Evolutionary conservation across 2,113 vertebrate species (phyloP), one percentile per base, ranked within the genome.

Genomic region (Ptychochromis oligacanthus): DNA sequence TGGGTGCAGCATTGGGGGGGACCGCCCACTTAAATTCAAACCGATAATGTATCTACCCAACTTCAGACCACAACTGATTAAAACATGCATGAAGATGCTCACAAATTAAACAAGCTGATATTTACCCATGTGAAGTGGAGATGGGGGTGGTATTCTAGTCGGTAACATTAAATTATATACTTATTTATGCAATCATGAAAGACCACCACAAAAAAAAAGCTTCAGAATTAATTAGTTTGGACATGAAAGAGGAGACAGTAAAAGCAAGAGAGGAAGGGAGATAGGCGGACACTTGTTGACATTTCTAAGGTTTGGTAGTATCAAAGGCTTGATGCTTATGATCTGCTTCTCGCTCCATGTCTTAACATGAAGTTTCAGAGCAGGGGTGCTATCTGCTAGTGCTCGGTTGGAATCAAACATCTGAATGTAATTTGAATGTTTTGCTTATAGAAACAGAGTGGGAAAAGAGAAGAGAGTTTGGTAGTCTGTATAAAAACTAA

Each of bases 261-360:
- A 80, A 67, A 79, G 49, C 6, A 5, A 72, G 75, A 85, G 78
- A 61, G 79, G 77, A 76, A 76, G 34, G 77, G 77, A 86, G 79
- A 77, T 38, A 67, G 85, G 83, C 56, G 22, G 89, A 87, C 85
- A 86, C 89, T 93, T 93, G 86, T 91, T 93, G 91, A 91, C 83
- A 85, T 92, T 90, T 91, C 77, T 92, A 80, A 84, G 89, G 62
- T 76, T 31, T 83, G 82, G 52, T 72, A 18, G 78, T 75, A 90
- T 92, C 85, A 91, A 94, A 94, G 84, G 64, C 62, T 88, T 17
- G 43, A 67, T 2, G 75, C 61, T 55, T 90, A 75, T 91, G 87
- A 90, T 92, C 89, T 88, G 72, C 60, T 13, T 9, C 67, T 75
- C 14, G 3, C 59, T 80, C 64, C 40, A 13, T 76, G 58, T 86